These are phyloP conservation scores for Mixornis gularis DNA, from an alignment of 2,113 vertebrate genomes.

Conservation along the genomic window DNA sequence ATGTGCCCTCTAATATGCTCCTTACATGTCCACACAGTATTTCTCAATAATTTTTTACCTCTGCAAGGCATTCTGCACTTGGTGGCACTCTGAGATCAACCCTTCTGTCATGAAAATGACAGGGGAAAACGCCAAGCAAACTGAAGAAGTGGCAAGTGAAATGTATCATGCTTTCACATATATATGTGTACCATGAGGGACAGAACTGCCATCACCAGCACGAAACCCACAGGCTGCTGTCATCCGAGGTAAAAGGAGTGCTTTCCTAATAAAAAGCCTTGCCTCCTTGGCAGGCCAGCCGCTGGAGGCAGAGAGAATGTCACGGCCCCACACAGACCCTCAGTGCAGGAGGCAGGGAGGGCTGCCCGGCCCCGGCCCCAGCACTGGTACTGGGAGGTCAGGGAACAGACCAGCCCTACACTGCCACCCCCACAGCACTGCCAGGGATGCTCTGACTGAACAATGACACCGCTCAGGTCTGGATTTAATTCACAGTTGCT, in stretches of 20 bases:
- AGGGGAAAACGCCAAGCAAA: background rate
- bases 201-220: background rate
- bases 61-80: background rate
- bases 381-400: background rate
- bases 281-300: background rate
- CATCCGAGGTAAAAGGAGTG: background rate
- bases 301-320: background rate
- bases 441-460: background rate
- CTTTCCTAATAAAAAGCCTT: background rate
- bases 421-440: background rate
- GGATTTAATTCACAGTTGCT: background rate
- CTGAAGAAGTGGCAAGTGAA: background rate
- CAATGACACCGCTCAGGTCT: background rate
- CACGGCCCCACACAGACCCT: accelerated
- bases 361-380: background rate
- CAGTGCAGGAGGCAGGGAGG: background rate
- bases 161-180: background rate
- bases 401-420: accelerated
- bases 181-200: background rate
- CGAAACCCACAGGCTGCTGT: background rate
- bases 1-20: background rate
- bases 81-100: background rate
- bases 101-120: background rate
- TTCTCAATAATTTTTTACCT: background rate
- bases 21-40: background rate